A percentile compares a stretch with the other conserved stretches of the same genome.
Evolutionary conservation across 2,888 invertebrate genomes (phyloP).

Genomic region (Unio pictorum): DNA sequence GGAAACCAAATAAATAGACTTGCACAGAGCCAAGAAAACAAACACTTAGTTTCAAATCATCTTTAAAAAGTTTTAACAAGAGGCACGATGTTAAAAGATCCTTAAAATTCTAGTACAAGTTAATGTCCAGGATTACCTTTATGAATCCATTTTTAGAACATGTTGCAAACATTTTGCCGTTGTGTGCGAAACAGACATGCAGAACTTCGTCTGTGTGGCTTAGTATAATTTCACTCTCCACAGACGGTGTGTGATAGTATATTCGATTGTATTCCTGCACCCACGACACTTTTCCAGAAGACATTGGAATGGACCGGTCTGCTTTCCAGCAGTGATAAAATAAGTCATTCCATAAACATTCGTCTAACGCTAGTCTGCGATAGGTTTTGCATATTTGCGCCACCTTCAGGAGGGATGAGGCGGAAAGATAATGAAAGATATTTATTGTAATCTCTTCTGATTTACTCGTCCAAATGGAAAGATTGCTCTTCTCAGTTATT

Average conservation of each 20-base stretch:
- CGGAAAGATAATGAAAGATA: too few relatives aligned
- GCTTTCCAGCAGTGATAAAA: conserved; percentile 80
- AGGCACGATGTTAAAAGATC: too few relatives aligned
- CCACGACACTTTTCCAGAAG: conserved; percentile 81
- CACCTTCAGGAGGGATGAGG: too few relatives aligned
- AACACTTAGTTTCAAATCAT: too few relatives aligned
- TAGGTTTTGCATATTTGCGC: too few relatives aligned
- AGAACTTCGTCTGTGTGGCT: conserved; percentile 86
- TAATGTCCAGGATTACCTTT: conserved; percentile 74
- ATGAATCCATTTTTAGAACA: conserved; percentile 88
- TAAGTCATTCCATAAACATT: conserved; percentile 82
- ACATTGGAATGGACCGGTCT: conserved; percentile 76
- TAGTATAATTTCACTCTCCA: conserved; percentile 72
- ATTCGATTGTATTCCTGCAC: conserved; percentile 82
- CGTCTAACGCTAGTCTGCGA: conserved; percentile 78
- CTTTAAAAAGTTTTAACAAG: too few relatives aligned
- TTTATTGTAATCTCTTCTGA: too few relatives aligned
- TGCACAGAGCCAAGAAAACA: too few relatives aligned
- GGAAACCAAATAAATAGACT: too few relatives aligned
- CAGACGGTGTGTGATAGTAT: conserved; percentile 78
- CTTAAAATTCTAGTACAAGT: too few relatives aligned
- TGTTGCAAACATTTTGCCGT: conserved; percentile 87
- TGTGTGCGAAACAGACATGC: conserved; percentile 88
- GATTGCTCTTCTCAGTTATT: too few relatives aligned
- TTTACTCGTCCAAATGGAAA: too few relatives aligned